Conservation (phyloP, 1,140 invertebrate species). For the Popillia japonica region DNA sequence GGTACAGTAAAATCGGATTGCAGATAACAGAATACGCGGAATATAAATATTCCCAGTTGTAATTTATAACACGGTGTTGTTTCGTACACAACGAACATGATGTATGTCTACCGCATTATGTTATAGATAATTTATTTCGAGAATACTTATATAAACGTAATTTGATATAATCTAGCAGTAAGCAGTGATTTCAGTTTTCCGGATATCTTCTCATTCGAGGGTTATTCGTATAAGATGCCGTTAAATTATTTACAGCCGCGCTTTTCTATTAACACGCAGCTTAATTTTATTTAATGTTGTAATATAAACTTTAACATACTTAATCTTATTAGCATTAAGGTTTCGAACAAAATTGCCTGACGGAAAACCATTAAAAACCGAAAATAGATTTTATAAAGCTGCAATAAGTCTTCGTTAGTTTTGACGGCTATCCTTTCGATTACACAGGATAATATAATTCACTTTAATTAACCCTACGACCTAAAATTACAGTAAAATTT, state of each 20-base stretch:
- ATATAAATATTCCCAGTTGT: too few relatives aligned
- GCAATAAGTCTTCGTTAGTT: not conserved
- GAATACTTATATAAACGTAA: too few relatives aligned
- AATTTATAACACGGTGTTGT: too few relatives aligned
- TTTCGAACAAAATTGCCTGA: not conserved
- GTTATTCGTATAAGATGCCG: not conserved
- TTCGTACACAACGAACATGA: too few relatives aligned
- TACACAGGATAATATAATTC: not conserved
- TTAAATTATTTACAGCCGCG: not conserved
- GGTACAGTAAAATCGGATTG: too few relatives aligned
- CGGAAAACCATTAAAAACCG: slow-evolving; percentile 4
- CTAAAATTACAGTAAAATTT: slow-evolving; percentile 7
- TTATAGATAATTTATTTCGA: too few relatives aligned
- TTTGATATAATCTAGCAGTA: too few relatives aligned
- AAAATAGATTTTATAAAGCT: slow-evolving; percentile 3
- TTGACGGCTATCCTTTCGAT: not conserved
- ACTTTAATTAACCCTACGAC: slow-evolving; percentile 10
- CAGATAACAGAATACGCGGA: too few relatives aligned
- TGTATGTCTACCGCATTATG: too few relatives aligned
- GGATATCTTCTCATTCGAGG: too few relatives aligned
- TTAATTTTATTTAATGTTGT: not conserved
- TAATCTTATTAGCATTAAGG: not conserved
- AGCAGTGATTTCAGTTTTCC: too few relatives aligned
- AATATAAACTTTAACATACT: not conserved
- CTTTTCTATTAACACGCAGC: not conserved